These are phyloP conservation scores for Himalopsyche tibetana DNA, from an alignment of 2,888 invertebrate species.

Conservation along the genomic window DNA sequence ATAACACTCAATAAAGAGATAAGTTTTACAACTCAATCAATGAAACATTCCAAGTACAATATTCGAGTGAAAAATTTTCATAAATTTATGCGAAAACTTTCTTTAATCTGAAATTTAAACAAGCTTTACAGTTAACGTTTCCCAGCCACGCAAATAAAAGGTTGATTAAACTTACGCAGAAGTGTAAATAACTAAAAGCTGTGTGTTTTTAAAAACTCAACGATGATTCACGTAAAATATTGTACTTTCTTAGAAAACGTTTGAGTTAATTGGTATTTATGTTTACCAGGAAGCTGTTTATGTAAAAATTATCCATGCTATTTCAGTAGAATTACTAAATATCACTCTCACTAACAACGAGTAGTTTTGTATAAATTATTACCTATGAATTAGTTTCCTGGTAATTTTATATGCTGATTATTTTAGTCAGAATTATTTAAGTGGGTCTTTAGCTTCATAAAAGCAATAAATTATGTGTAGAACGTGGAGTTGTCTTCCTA, in stretches of 20 bases:
- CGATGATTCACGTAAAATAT: neutral
- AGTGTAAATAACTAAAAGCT: slow-evolving; percentile 1
- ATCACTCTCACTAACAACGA: neutral
- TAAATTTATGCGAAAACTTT: slow-evolving; percentile 20
- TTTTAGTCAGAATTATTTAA: no score
- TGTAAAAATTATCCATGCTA: neutral
- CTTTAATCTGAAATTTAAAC: slow-evolving; percentile 3
- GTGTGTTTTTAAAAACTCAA: neutral
- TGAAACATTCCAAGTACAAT: neutral
- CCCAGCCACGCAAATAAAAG: slow-evolving; percentile 12
- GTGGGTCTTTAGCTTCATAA: no score
- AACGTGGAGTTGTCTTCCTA: no score
- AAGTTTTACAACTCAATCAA: slow-evolving; percentile 15
- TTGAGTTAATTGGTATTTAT: neutral
- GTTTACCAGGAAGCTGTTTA: neutral
- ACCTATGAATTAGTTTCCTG: neutral
- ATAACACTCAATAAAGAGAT: neutral
- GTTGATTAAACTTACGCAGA: slow-evolving; percentile 20
- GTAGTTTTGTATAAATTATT: no score
- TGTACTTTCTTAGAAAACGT: neutral
- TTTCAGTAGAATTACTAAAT: neutral
- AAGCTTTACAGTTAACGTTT: slow-evolving; percentile 7
- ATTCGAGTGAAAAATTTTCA: neutral
- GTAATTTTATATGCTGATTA: neutral
- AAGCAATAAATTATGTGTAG: no score